These are phyloP conservation scores for Rhagium mordax DNA, from an alignment of 2,888 invertebrate species.

Conservation along the genomic window DNA sequence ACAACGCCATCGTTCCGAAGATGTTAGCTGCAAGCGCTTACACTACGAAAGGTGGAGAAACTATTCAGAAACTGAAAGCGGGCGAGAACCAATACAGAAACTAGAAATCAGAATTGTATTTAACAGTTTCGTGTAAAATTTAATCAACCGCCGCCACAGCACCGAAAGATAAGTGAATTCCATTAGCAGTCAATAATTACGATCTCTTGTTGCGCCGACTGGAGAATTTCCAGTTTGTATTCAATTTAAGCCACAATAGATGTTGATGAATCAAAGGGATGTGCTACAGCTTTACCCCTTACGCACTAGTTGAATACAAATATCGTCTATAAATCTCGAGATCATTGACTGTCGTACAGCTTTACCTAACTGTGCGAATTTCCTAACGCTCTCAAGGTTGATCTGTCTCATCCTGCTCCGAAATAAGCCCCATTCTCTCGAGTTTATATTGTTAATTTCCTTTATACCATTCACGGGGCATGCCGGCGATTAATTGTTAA, in stretches of 20 bases:
- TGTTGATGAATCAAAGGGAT: conserved; percentile 67
- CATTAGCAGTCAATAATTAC: conserved; percentile 65
- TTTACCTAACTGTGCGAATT: conserved; percentile 19
- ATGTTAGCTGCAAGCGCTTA: not conserved
- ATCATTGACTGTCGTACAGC: conserved; percentile 39
- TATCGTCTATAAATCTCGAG: conserved; percentile 45
- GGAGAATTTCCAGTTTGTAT: conserved; percentile 66
- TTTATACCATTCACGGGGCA: not conserved
- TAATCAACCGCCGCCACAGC: conserved; percentile 44
- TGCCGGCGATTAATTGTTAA: not conserved
- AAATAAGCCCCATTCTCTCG: not conserved
- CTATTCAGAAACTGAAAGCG: conserved; percentile 10
- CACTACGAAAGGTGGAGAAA: not conserved
- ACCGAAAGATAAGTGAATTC: conserved; percentile 59
- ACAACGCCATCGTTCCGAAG: not conserved
- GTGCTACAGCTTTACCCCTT: conserved; percentile 55
- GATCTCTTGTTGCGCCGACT: conserved; percentile 63
- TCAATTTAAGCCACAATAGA: conserved; percentile 66
- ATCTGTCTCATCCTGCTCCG: conserved; percentile 15
- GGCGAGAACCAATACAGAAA: conserved; percentile 25
- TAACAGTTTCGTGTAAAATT: conserved; percentile 49
- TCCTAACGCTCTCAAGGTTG: conserved; percentile 20
- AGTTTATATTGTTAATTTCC: conserved; percentile 22
- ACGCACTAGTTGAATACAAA: conserved; percentile 61
- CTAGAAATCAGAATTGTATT: conserved; percentile 32